These are phyloP conservation scores for Nomada ruficornis DNA, from an alignment of 2,888 invertebrate species.

Conservation along the genomic window DNA sequence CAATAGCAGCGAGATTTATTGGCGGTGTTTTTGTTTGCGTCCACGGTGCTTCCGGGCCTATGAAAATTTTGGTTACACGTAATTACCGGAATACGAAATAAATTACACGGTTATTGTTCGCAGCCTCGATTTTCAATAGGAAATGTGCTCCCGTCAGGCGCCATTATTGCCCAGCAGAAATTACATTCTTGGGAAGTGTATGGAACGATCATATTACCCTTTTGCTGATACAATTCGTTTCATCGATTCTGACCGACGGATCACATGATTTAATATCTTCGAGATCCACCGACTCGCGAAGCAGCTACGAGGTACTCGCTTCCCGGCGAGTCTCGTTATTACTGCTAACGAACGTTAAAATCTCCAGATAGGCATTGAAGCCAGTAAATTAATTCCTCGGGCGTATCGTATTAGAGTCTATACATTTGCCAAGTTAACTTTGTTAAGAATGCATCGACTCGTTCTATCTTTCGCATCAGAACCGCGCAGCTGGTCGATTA, in stretches of 20 bases:
- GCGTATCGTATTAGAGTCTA: conserved; percentile 12
- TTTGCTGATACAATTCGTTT: background rate
- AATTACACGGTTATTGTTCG: conserved; percentile 54
- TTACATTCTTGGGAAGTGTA: background rate
- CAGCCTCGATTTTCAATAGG: conserved; percentile 17
- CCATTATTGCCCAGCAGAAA: background rate
- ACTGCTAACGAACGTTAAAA: conserved; percentile 10
- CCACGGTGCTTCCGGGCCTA: conserved; percentile 11
- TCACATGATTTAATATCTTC: background rate
- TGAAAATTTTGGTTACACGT: conserved; percentile 36
- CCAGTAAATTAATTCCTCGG: conserved; percentile 40
- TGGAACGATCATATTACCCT: background rate
- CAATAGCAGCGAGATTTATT: conserved; percentile 49
- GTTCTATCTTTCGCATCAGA: conserved; percentile 38
- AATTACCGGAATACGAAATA: conserved; percentile 43
- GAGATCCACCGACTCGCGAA: background rate
- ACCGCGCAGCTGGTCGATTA: conserved; percentile 54
- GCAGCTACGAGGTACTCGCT: too few relatives aligned
- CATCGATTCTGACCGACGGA: background rate
- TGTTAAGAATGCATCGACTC: conserved; percentile 51
- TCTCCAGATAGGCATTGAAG: conserved; percentile 4
- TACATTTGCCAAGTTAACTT: conserved; percentile 27
- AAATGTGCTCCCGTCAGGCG: conserved; percentile 19
- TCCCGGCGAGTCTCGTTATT: background rate
- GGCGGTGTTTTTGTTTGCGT: conserved; percentile 45